Base-by-base conservation (phyloP, 2,888 invertebrate species). In the Leucophenga montana region DNA sequence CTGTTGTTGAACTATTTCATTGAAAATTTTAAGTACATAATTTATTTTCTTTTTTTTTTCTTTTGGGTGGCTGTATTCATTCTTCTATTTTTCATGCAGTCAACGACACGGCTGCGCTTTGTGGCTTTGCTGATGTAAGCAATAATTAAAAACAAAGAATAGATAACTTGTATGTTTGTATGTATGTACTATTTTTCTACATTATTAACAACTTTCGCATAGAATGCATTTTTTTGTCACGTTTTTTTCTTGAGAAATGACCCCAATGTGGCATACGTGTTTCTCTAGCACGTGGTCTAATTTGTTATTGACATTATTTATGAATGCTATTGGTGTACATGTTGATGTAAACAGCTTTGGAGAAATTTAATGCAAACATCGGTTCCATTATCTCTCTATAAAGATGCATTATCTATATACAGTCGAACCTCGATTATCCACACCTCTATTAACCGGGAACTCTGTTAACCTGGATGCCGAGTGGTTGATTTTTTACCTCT, bases 191-290 rank as follows among this genome's bases (percentile, higher is more conserved):
- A n/a, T n/a, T n/a, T n/a, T n/a, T n/a, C n/a, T n/a, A n/a, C n/a
- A n/a, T n/a, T n/a, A n/a, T n/a, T n/a, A n/a, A 50, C 14, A 50
- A 50, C n/a, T 4, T 39, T 50, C 4, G 27, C 27, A 4, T 16
- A 18, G n/a, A 50, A 50, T 50, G 66, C 68, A 64, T 62, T 69
- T 11, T 1, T 71, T 80, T 82, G 84, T 82, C 80, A 80, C 84
- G 84, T 80, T 82, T 77, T 67, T 64, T 80, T 11, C 65, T 73
- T 77, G 73, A 70, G 73, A 83, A 79, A 79, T 83, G 83, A 81
- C 82, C 79, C 81, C 78, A 71, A 8, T 39, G 39, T 39, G 8
- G 39, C 3, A 8, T 39, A 11, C 11, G 9, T 1, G 9, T 39
- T 39, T 39, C 9, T 11, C 9, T 11, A 8, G 11, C 39, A 39